Evolutionary conservation across 1,140 invertebrate species (phyloP), one percentile per base, ranked within the genome.

Genomic region (Catajapyx aquilonaris): DNA sequence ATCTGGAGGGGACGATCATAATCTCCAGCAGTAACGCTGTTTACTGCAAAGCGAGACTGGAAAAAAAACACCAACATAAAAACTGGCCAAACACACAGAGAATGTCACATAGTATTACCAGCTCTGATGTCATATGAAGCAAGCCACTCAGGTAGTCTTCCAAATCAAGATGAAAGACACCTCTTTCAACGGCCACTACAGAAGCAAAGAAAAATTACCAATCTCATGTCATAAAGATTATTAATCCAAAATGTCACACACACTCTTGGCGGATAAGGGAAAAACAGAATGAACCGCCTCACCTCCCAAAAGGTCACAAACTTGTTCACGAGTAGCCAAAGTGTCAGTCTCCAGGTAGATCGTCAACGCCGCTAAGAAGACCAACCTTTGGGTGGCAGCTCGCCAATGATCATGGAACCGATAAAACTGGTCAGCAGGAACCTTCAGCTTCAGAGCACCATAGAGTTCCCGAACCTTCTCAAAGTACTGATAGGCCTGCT

Each of bases 111-210:
- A 30, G 38, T 19, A 7, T 25, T 60, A 83, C 78, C 60, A 93
- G 55, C 65, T 91, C 86, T 31, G 75, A 71, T 19, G 80, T 73
- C 34, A 91, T 54, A 48, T 75, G 68, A 16, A 91, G 56, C 5
- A 91, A 55, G 2, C 87, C 86, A 52, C 80, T 69, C 10, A 94
- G 57, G 50, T 81, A 93, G 47, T 91, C 86, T 55, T 94, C 86
- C 16, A 91, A 60, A 46, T 91, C 85, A 39, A 93, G 57, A 52
- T 88, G 83, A 50, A 91, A 86, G 1, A 78, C 79, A 17, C 77
- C 64, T 39, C 71, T 54, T 28, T n/a, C n/a, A n/a, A n/a, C n/a
- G n/a, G n/a, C 44, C 42, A 11, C n/a, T n/a, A n/a, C n/a, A n/a
- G 36, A 22, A 5, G 39, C 39, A 11, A 38, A 20, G n/a, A n/a